phyloP scores from a whole-genome alignment of 2,797 vertebrate species.

The Lates japonicus region DNA sequence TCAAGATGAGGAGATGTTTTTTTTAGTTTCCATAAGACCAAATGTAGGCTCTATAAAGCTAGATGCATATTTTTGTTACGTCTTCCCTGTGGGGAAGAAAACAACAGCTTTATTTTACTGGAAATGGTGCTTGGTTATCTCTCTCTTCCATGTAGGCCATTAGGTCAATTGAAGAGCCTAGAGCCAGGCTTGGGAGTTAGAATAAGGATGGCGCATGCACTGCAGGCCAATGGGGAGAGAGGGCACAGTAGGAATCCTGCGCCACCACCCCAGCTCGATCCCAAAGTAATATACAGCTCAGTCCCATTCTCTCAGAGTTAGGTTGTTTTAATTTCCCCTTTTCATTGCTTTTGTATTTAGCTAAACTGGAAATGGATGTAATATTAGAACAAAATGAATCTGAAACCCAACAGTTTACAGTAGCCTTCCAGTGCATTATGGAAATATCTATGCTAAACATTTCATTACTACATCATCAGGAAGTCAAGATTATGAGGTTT shows the following conservation, averaged over 20 bases:
- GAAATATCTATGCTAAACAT: slow-evolving; percentile 9
- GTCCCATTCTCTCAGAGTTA: slow-evolving; percentile 13
- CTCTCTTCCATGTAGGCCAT: slow-evolving; percentile 88
- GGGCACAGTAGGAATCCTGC: slow-evolving; percentile 51
- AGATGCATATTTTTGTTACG: slow-evolving; percentile 56
- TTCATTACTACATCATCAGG: not conserved
- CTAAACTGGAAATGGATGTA: not conserved
- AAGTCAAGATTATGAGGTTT: not conserved
- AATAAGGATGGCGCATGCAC: slow-evolving; percentile 80
- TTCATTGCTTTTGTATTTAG: not conserved
- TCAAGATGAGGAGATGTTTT: slow-evolving; percentile 13
- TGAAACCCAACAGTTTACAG: not conserved
- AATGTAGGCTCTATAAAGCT: slow-evolving; percentile 15
- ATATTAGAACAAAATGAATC: not conserved
- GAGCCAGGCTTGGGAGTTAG: slow-evolving; percentile 72
- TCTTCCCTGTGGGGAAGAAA: slow-evolving; percentile 73
- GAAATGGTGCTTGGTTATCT: slow-evolving; percentile 85
- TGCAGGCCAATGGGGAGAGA: slow-evolving; percentile 44
- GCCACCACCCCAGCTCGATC: slow-evolving; percentile 28
- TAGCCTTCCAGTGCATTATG: not conserved
- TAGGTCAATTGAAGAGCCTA: slow-evolving; percentile 88
- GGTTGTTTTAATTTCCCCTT: not conserved
- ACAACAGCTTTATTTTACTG: slow-evolving; percentile 83
- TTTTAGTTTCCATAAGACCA: slow-evolving; percentile 21
- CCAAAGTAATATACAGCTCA: slow-evolving; percentile 20